These are phyloP conservation scores for Selene dorsalis DNA, from an alignment of 2,797 vertebrate genomes.

Conservation along the genomic window DNA sequence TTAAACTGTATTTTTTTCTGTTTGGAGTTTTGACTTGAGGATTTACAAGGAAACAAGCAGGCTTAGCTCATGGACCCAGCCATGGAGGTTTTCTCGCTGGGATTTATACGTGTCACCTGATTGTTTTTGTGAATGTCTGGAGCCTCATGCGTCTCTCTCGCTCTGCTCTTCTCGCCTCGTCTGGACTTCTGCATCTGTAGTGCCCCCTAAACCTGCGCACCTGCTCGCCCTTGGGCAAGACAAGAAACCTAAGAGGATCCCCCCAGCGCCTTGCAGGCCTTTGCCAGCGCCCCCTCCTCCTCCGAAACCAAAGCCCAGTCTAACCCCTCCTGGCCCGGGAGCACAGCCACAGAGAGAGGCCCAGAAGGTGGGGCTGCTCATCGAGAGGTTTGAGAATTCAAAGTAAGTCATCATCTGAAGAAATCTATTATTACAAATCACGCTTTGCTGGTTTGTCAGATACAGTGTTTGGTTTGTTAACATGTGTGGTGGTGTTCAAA, in stretches of 20 bases:
- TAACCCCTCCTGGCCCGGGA: slow-evolving; percentile 58
- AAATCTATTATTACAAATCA: background rate
- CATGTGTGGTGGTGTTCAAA: background rate
- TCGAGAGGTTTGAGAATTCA: slow-evolving; percentile 88
- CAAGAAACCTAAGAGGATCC: slow-evolving; percentile 85
- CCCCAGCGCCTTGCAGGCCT: slow-evolving; percentile 86
- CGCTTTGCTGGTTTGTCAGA: background rate
- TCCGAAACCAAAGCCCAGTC: slow-evolving; percentile 81
- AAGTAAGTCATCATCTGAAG: slow-evolving; percentile 76
- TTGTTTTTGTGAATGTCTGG: slow-evolving; percentile 22
- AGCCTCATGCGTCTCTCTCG: slow-evolving; percentile 45
- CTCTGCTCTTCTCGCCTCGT: slow-evolving; percentile 38
- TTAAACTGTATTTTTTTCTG: slow-evolving; percentile 3
- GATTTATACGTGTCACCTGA: slow-evolving; percentile 59
- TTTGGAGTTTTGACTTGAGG: slow-evolving; percentile 5
- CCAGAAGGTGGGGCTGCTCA: slow-evolving; percentile 86
- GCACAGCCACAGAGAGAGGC: slow-evolving; percentile 73
- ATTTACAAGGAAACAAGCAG: slow-evolving; percentile 4
- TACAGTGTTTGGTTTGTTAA: background rate
- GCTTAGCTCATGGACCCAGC: slow-evolving; percentile 9
- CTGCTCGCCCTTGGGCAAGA: slow-evolving; percentile 88
- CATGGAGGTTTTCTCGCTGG: slow-evolving; percentile 78
- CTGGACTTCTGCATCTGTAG: slow-evolving; percentile 73
- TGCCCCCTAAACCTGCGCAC: slow-evolving; percentile 90
- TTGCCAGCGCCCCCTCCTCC: slow-evolving; percentile 84